phyloP scores from a whole-genome alignment of 2,888 invertebrate species.

The Dendrolimus houi region DNA sequence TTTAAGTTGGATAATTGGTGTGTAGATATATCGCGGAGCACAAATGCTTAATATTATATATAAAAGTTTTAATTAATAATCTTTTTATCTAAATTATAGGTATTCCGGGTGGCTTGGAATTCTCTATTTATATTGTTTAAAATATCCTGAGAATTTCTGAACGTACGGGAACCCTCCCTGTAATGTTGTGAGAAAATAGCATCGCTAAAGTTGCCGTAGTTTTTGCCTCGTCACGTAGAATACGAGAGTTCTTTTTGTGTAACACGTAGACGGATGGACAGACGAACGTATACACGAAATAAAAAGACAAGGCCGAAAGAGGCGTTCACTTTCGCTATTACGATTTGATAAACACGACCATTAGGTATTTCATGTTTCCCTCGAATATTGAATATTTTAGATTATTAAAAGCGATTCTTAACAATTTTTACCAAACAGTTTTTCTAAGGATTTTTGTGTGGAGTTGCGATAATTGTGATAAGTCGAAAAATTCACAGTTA shows the following conservation, averaged over 20 bases:
- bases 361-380: slow-evolving; percentile 27
- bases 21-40: too few relatives aligned
- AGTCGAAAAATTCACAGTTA: neutral
- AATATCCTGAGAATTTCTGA: too few relatives aligned
- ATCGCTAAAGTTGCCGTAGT: neutral
- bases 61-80: too few relatives aligned
- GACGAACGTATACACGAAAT: slow-evolving; percentile 9
- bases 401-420: slow-evolving; percentile 25
- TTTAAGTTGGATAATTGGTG: too few relatives aligned
- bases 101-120: too few relatives aligned
- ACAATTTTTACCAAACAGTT: neutral
- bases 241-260: slow-evolving; percentile 11
- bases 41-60: too few relatives aligned
- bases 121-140: too few relatives aligned
- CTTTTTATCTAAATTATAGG: too few relatives aligned
- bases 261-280: slow-evolving; percentile 13
- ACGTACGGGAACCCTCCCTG: too few relatives aligned
- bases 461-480: too few relatives aligned
- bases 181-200: neutral
- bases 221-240: slow-evolving; percentile 6
- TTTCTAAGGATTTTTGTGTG: too few relatives aligned
- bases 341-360: slow-evolving; percentile 35
- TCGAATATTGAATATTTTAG: slow-evolving; percentile 24
- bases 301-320: slow-evolving; percentile 49
- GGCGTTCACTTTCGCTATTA: slow-evolving; percentile 55